phyloP scores from a whole-genome alignment of 2,797 vertebrate genomes.

The Catharus ustulatus region DNA sequence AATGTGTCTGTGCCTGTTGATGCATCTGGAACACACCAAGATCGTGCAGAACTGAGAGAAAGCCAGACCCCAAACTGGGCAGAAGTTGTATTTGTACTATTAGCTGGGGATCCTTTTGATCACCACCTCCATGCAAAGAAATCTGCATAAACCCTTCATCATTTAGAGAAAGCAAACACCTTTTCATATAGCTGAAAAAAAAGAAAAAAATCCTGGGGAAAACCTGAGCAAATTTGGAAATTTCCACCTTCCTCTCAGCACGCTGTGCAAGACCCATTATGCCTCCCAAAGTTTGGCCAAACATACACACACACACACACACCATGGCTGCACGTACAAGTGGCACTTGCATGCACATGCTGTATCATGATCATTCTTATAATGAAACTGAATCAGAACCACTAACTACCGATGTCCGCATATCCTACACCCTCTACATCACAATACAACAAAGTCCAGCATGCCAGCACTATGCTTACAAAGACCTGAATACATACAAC shows the following conservation, averaged over 20 bases:
- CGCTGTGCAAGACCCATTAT: background rate
- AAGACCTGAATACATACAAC: background rate
- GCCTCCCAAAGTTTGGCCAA: background rate
- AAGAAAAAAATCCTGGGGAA: background rate
- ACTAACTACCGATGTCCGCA: fast-evolving
- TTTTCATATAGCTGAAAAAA: background rate
- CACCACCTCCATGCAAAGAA: background rate
- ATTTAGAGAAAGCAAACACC: background rate
- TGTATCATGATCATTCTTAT: background rate
- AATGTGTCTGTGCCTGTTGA: background rate
- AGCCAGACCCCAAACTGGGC: background rate
- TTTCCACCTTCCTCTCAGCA: background rate
- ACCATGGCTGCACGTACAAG: fast-evolving
- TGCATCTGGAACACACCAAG: background rate
- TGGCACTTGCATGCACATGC: background rate
- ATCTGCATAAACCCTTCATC: background rate
- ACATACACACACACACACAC: fast-evolving
- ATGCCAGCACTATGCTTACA: background rate
- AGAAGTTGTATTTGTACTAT: background rate
- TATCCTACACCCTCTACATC: background rate
- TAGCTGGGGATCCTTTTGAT: background rate
- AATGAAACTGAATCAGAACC: background rate
- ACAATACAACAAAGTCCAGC: background rate
- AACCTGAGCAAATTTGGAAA: background rate
- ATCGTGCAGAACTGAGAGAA: background rate